Evolutionary conservation across 2,797 vertebrate genomes (phyloP).

Genomic region (Halcyon badia): DNA sequence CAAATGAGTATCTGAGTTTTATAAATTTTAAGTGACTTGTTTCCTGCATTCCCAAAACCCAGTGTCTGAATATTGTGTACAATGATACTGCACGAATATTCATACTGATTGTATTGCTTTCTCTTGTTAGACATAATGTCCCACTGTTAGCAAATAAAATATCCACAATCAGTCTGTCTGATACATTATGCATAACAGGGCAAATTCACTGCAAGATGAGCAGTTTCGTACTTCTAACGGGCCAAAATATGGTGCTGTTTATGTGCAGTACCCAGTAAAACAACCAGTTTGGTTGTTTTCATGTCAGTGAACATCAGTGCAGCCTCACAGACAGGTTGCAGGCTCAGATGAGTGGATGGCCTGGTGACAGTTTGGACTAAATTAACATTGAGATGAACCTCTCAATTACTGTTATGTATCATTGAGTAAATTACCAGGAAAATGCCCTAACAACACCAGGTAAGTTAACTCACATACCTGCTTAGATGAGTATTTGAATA

Average conservation of each 20-base stretch:
- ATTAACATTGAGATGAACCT: background rate
- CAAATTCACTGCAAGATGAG: background rate
- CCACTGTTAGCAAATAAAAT: background rate
- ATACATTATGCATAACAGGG: background rate
- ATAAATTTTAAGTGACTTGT: background rate
- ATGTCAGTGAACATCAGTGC: background rate
- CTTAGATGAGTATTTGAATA: background rate
- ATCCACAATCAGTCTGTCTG: background rate
- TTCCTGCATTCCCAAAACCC: background rate
- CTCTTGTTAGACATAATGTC: background rate
- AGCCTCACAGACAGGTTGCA: background rate
- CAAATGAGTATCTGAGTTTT: background rate
- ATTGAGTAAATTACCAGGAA: background rate
- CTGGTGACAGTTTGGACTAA: background rate
- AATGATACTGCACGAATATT: background rate
- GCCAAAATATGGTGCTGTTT: background rate
- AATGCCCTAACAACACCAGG: background rate
- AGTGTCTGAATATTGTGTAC: accelerated
- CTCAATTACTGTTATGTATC: background rate
- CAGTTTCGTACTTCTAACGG: background rate
- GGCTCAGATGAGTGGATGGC: background rate
- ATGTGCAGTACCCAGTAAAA: background rate
- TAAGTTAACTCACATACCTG: background rate
- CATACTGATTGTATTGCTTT: background rate
- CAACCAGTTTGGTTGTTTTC: background rate